Base-by-base conservation (phyloP, 2,797 vertebrate genomes). In the Anomalospiza imberbis region DNA sequence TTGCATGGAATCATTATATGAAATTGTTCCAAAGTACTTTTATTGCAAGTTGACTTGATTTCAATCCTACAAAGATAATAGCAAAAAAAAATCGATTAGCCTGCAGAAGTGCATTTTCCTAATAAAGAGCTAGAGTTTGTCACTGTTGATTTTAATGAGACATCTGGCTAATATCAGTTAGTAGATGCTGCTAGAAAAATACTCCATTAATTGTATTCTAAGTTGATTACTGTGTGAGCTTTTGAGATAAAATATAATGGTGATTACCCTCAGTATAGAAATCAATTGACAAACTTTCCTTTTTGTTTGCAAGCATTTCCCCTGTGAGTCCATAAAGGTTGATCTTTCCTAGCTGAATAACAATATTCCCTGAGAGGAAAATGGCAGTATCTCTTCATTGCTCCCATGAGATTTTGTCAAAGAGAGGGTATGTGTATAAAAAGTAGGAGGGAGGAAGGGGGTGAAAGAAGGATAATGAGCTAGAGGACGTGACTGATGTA, bases 121-220 rank as follows among this genome's bases (percentile, higher is more conserved):
- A 70, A 72, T 94, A 48, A 95, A 95, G 95, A 97, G 61, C 89
- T 92, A 78, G 91, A 25, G 83, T 96, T 96, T 97, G 96, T 97
- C 81, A 88, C 70, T 95, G 81, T 84, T 93, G 94, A 76, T 95
- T 97, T 96, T 95, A 97, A 88, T 95, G 92, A 95, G 91, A 97
- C 97, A 97, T 97, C 97, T 98, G 97, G 95, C 94, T 88, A 93
- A 95, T 97, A 97, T 71, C 91, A 93, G 95, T 95, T 93, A 94
- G 92, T 93, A 89, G 94, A 51, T 89, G 89, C 92, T 96, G 84
- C 92, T 97, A 91, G 94, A 86, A 95, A 94, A 89, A 95, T 96
- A 87, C 78, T 95, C 80, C 91, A 92, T 97, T 91, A 96, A 79
- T 94, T 93, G 88, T 94, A 45, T 93, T 94, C 31, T 16, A 20